phyloP scores from a whole-genome alignment of 2,113 vertebrate species.

The Tenrec ecaudatus region DNA sequence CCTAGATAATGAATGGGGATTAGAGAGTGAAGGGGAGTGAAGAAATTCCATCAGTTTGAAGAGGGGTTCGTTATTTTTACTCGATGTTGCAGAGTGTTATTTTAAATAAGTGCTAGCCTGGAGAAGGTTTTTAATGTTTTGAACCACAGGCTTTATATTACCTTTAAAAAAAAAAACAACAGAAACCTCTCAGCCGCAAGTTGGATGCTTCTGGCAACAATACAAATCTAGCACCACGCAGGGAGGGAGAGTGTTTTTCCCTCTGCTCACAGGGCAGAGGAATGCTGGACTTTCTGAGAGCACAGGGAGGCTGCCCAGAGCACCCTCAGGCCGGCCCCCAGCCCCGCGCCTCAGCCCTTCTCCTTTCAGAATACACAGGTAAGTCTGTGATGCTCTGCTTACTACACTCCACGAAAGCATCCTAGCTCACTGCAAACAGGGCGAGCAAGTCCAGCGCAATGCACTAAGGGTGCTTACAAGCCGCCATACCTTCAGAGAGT shows the following conservation, averaged over 20 bases:
- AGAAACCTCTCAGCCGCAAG: slow-evolving; percentile 83
- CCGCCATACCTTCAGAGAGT: slow-evolving; percentile 70
- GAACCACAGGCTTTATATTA: slow-evolving; percentile 77
- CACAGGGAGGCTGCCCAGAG: slow-evolving; percentile 72
- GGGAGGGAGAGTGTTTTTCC: slow-evolving; percentile 84
- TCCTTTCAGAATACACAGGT: slow-evolving; percentile 83
- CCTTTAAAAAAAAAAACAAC: slow-evolving; percentile 33
- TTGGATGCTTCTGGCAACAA: slow-evolving; percentile 88
- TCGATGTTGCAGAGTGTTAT: slow-evolving; percentile 51
- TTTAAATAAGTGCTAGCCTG: slow-evolving; percentile 61
- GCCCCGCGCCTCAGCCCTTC: slow-evolving; percentile 69
- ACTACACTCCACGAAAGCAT: background rate
- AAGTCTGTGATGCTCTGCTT: slow-evolving; percentile 71
- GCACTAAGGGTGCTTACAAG: slow-evolving; percentile 6
- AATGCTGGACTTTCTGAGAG: slow-evolving; percentile 86
- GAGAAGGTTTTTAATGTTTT: slow-evolving; percentile 70
- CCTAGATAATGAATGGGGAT: slow-evolving; percentile 67
- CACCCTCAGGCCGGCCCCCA: slow-evolving; percentile 19
- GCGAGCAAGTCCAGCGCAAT: slow-evolving; percentile 58
- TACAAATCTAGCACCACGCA: slow-evolving; percentile 89
- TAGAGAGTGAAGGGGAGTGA: background rate
- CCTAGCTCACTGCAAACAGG: slow-evolving; percentile 60
- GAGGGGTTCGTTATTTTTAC: slow-evolving; percentile 56
- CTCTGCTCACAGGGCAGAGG: slow-evolving; percentile 85
- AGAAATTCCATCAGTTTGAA: slow-evolving; percentile 58